Base-by-base conservation (phyloP, 2,113 vertebrate species). In the Corydoras sp. region DNA sequence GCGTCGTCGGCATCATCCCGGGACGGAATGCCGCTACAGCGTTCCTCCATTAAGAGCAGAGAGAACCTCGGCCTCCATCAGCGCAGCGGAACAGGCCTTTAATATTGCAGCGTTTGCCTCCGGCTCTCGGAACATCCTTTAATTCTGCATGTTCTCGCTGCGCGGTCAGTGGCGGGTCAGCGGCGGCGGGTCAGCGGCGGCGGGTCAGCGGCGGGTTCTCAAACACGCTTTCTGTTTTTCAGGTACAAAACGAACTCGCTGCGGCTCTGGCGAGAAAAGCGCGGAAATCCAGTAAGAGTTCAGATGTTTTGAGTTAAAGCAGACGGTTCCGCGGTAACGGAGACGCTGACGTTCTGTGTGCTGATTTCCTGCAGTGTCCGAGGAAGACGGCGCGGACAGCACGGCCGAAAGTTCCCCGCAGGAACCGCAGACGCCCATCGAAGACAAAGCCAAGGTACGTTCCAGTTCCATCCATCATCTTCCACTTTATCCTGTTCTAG, bases 181-280 rank as follows among this genome's bases (percentile, higher is more conserved):
- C 9, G 43, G 9, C 13, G 8, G 18, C 15, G n/a, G 11, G 3
- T 48, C 35, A 48, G 68, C 9, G 43, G 9, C 13, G 18, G 18
- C 18, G 18, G 18, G 18, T 24, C 18, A 24, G 18, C 18, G 18
- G 18, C 18, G 18, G 18, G 18, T n/a, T 61, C 51, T 10, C 12
- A 18, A 68, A 59, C 55, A 14, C 29, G 5, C 56, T 48, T 14
- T 35, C 71, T 75, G 72, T 65, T 79, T 31, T 53, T 69, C 78
- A 99, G 96, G 92, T 99, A 76, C 96, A 98, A 87, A 93, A 89
- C 81, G 96, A 98, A 80, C 84, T 98, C 69, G 96, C 93, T 14
- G 92, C 94, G 76, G 94, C 95, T 76, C 92, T 99, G 67, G 95
- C 96, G 62, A 85, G 94, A 83, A 99, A 97, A 89, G 93, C 94